phyloP scores from a whole-genome alignment of 2,113 vertebrate genomes.

The Apaloderma vittatum region DNA sequence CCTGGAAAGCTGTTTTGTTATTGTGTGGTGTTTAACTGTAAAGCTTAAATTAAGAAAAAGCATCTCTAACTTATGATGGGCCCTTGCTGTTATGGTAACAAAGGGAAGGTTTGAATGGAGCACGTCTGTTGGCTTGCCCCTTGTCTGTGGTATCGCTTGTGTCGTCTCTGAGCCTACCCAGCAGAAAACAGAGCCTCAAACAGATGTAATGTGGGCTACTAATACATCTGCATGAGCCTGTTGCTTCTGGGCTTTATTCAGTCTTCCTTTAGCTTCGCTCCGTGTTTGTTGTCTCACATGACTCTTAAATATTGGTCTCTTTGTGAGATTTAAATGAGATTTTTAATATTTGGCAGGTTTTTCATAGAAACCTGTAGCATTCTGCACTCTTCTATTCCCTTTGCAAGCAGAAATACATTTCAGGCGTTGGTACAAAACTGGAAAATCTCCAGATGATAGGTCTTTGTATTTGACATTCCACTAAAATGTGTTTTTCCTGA shows the following conservation, averaged over 20 bases:
- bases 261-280: neutral
- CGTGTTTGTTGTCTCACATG: neutral
- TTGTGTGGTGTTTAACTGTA: neutral
- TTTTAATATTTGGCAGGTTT: neutral
- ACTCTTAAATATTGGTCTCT: neutral
- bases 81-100: neutral
- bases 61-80: rapidly evolving
- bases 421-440: neutral
- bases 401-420: neutral
- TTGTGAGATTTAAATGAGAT: neutral
- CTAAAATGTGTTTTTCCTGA: neutral
- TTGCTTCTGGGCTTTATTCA: neutral
- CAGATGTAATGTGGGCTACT: neutral
- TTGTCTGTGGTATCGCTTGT: neutral
- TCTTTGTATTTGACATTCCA: neutral
- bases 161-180: neutral
- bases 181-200: neutral
- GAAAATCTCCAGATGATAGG: neutral
- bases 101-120: neutral
- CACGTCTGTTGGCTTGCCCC: neutral
- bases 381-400: neutral
- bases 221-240: neutral
- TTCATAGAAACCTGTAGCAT: neutral
- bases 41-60: neutral
- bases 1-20: neutral